Conservation (phyloP, 2,113 vertebrate genomes). For the Carettochelys insculpta region DNA sequence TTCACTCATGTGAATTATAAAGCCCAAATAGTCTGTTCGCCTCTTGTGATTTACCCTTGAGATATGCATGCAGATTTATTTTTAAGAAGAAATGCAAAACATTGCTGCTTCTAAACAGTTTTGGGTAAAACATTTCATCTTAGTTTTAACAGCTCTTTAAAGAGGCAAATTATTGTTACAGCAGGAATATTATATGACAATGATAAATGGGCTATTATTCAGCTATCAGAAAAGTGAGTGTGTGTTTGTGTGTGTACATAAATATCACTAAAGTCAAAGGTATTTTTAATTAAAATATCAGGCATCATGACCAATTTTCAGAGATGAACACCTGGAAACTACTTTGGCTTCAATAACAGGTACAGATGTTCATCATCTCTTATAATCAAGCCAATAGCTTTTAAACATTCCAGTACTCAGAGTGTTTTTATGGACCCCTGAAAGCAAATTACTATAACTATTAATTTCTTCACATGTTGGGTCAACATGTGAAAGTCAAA, state of each 20-base stretch:
- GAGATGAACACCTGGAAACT: background rate
- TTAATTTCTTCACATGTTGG: constrained; percentile 17
- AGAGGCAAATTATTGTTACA: background rate
- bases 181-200: background rate
- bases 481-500: constrained; percentile 51
- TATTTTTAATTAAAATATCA: background rate
- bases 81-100: background rate
- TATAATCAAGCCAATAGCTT: constrained; percentile 18
- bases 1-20: background rate
- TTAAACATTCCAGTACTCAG: constrained; percentile 12
- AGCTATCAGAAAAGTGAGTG: background rate
- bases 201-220: background rate
- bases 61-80: background rate
- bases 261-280: background rate
- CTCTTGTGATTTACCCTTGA: background rate
- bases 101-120: background rate
- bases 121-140: background rate
- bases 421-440: constrained; percentile 26
- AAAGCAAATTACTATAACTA: constrained; percentile 50
- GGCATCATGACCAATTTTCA: constrained; percentile 8
- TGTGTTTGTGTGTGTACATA: background rate
- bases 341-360: constrained; percentile 32
- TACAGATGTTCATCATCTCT: constrained; percentile 28
- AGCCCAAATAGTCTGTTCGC: background rate
- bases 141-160: background rate